These are phyloP conservation scores for Rhimphoctona megacephalus DNA, from an alignment of 2,888 invertebrate genomes.

Conservation along the genomic window DNA sequence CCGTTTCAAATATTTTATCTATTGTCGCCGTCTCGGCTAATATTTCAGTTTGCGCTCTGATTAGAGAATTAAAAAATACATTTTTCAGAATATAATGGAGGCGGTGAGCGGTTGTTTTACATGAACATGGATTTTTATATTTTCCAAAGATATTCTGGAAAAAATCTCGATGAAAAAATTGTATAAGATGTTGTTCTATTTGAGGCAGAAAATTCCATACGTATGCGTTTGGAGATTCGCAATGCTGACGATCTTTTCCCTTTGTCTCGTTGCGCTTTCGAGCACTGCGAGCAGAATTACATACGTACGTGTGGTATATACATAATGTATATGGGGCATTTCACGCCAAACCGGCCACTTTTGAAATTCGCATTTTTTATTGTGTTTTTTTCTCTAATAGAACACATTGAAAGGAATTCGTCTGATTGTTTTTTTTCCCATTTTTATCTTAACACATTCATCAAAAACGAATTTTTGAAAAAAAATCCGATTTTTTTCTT, in stretches of 20 bases:
- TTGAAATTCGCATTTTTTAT: too few species aligned
- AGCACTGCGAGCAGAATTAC: constrained; percentile 39
- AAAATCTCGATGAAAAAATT: background rate
- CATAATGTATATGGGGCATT: background rate
- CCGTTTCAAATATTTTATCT: background rate
- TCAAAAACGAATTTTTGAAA: too few species aligned
- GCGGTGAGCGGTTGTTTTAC: background rate
- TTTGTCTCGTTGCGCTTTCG: constrained; percentile 55
- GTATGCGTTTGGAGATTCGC: constrained; percentile 21
- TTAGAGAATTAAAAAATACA: background rate
- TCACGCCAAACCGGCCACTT: too few species aligned
- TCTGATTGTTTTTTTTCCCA: too few species aligned
- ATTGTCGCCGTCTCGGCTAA: background rate
- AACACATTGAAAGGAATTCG: too few species aligned
- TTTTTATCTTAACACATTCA: too few species aligned
- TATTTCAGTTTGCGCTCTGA: background rate
- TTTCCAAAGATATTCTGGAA: background rate
- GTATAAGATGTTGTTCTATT: constrained; percentile 7
- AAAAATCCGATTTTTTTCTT: too few species aligned
- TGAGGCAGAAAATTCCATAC: constrained; percentile 8
- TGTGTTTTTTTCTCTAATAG: too few species aligned
- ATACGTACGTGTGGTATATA: constrained; percentile 25
- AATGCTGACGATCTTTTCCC: constrained; percentile 61
- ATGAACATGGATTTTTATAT: background rate
- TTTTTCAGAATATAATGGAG: too few species aligned